phyloP scores from a whole-genome alignment of 1,140 invertebrate genomes.

The Solenopsis invicta region DNA sequence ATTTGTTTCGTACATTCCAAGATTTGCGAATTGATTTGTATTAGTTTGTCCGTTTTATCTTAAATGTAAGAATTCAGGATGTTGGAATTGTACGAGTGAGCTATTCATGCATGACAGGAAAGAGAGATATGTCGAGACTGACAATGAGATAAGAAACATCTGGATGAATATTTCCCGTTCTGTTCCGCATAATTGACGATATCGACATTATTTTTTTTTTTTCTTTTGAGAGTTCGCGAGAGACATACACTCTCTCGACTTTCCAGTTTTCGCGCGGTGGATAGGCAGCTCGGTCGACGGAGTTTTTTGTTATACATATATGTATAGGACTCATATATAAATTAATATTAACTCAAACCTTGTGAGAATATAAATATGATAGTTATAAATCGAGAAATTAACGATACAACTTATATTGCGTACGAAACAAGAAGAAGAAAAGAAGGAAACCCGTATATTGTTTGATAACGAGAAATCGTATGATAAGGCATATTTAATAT shows the following conservation, averaged over 20 bases:
- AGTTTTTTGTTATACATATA: slow-evolving; percentile 54
- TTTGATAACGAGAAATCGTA: slow-evolving; percentile 76
- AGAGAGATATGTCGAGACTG: background rate
- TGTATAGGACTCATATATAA: slow-evolving; percentile 74
- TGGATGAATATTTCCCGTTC: background rate
- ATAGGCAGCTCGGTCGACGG: slow-evolving; percentile 43
- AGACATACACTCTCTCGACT: background rate
- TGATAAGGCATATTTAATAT: slow-evolving; percentile 77
- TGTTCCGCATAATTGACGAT: slow-evolving; percentile 4
- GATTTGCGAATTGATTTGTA: background rate
- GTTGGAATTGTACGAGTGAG: background rate
- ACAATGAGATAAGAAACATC: background rate
- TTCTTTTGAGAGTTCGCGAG: background rate
- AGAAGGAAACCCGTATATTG: slow-evolving; percentile 75
- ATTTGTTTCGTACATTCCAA: background rate
- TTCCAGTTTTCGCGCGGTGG: slow-evolving; percentile 39
- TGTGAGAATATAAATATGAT: slow-evolving; percentile 77
- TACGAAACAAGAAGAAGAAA: slow-evolving; percentile 73
- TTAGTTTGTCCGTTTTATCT: background rate
- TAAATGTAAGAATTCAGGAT: slow-evolving; percentile 1
- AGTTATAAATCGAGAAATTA: slow-evolving; percentile 74
- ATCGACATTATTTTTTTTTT: slow-evolving; percentile 15
- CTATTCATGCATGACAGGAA: background rate
- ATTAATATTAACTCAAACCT: slow-evolving; percentile 76
- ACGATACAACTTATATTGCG: slow-evolving; percentile 71